Base-by-base conservation (phyloP, 2,113 vertebrate genomes). In the Bungarus multicinctus region DNA sequence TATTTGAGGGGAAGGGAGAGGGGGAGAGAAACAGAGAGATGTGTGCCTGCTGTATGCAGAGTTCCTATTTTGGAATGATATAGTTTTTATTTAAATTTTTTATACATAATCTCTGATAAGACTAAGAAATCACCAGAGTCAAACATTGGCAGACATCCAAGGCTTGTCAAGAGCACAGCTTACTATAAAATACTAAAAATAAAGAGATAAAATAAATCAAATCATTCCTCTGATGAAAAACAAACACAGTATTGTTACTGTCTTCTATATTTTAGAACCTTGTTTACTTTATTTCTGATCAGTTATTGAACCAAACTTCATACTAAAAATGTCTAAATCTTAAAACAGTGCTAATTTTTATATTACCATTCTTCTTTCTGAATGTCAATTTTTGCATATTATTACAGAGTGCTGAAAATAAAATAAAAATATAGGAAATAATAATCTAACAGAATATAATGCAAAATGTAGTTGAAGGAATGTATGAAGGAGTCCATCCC, bases 361-460 rank as follows among this genome's bases (percentile, higher is more conserved):
- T 87, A 94, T 87, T 94, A 94, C 69, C 85, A 94, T 96, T 96
- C 94, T 96, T 95, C 95, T 96, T 97, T 95, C 96, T 96, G 93
- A 96, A 95, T 94, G 92, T 95, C 95, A 2, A 97, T 92, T 88
- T 10, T 88, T 88, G 60, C 34, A 4, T 53, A 34, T 25, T 14
- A 45, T 92, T 88, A 94, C 95, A 96, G 96, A 94, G 4, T 91
- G 93, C 0, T 7, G 90, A 88, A 95, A 95, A 43, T 1, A 54
- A 93, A 95, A 95, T 96, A 96, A 97, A 74, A 95, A 91, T 89
- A 93, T 91, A 85, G 92, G 7, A 93, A 94, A 89, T 93, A 94
- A 95, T 97, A 96, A 97, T 95, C 69, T 95, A 95, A 95, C 96
- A 96, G 95, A 96, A 96, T 57, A 16, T 57, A 94, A 93, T 91